Percentiles rank a stretch among this genome's conserved stretches.
phyloP scores from a whole-genome alignment of 1,140 invertebrate genomes.

The Micrasema minimum region DNA sequence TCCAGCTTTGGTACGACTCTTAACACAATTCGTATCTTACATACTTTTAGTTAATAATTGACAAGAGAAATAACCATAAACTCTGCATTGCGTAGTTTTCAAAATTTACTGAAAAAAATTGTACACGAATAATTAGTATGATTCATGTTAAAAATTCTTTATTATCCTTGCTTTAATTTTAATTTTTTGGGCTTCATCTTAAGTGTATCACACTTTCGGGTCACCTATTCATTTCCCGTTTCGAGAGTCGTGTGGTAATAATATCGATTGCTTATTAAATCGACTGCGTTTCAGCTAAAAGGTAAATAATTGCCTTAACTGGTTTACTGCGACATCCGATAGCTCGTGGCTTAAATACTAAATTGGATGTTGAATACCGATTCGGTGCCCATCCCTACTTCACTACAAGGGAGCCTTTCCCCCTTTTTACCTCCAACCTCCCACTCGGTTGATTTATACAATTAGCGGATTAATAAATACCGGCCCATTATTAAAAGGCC shows the following conservation, averaged over 20 bases:
- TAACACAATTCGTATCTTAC: too few relatives aligned
- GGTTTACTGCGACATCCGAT: conserved; percentile 54
- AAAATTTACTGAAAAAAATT: too few relatives aligned
- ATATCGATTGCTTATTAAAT: conserved; percentile 55
- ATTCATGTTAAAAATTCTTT: too few relatives aligned
- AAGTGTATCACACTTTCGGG: too few relatives aligned
- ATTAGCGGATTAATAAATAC: conserved; percentile 40
- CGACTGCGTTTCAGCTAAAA: conserved; percentile 52
- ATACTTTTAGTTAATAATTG: too few relatives aligned
- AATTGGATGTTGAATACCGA: conserved; percentile 51
- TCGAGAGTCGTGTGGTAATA: conserved; percentile 47
- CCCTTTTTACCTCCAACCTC: not conserved
- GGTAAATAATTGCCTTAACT: conserved; percentile 54
- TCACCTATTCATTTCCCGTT: not conserved
- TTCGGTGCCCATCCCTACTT: conserved; percentile 29
- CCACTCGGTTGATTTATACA: conserved; percentile 25
- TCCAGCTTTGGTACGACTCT: too few relatives aligned
- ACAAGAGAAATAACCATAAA: too few relatives aligned
- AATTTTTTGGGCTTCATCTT: too few relatives aligned
- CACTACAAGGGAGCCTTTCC: conserved; percentile 7
- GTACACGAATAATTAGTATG: too few relatives aligned
- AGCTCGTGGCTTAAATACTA: conserved; percentile 53
- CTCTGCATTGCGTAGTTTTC: too few relatives aligned
- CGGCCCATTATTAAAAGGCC: conserved; percentile 36
- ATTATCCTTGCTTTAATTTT: too few relatives aligned